Conservation (phyloP, 2,888 invertebrate genomes). For the Schizotus pectinicornis region DNA sequence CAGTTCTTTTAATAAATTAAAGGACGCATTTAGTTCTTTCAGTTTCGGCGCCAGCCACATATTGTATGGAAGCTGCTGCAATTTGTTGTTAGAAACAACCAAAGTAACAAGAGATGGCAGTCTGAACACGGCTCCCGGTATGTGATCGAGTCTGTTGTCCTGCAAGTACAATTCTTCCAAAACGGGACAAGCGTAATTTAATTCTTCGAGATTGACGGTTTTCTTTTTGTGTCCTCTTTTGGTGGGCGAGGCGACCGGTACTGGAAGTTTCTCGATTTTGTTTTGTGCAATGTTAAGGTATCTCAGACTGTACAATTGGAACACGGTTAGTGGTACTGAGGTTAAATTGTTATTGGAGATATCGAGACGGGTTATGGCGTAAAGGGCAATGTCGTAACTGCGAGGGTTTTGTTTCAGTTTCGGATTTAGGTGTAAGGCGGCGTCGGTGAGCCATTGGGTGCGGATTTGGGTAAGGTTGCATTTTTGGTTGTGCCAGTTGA, state of each 20-base stretch:
- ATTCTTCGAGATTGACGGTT: slow-evolving; percentile 43
- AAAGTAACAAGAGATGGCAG: slow-evolving; percentile 80
- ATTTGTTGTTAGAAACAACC: slow-evolving; percentile 94
- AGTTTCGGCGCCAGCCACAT: slow-evolving; percentile 88
- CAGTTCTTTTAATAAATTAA: slow-evolving; percentile 84
- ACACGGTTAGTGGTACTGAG: slow-evolving; percentile 80
- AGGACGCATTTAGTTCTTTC: slow-evolving; percentile 86
- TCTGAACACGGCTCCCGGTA: slow-evolving; percentile 83
- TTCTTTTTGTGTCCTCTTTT: slow-evolving; percentile 48
- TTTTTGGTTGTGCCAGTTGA: slow-evolving; percentile 90
- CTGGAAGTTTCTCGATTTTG: slow-evolving; percentile 78
- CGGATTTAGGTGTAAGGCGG: slow-evolving; percentile 84
- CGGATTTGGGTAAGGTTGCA: slow-evolving; percentile 74
- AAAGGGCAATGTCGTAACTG: slow-evolving; percentile 74
- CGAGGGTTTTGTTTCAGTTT: slow-evolving; percentile 74
- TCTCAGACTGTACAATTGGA: slow-evolving; percentile 81
- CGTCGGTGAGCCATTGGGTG: slow-evolving; percentile 83
- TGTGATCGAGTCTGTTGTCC: slow-evolving; percentile 83
- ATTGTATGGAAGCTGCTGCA: slow-evolving; percentile 80
- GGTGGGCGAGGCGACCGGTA: slow-evolving; percentile 52
- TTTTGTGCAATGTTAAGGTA: slow-evolving; percentile 90
- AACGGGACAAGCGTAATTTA: slow-evolving; percentile 74
- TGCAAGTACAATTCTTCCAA: slow-evolving; percentile 91
- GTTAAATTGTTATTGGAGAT: slow-evolving; percentile 88
- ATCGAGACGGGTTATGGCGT: slow-evolving; percentile 92